These are phyloP conservation scores for Chrysaora quinquecirrha DNA, from an alignment of 30 jellyfish, hydroid and myxozoan genomes.

Conservation along the genomic window DNA sequence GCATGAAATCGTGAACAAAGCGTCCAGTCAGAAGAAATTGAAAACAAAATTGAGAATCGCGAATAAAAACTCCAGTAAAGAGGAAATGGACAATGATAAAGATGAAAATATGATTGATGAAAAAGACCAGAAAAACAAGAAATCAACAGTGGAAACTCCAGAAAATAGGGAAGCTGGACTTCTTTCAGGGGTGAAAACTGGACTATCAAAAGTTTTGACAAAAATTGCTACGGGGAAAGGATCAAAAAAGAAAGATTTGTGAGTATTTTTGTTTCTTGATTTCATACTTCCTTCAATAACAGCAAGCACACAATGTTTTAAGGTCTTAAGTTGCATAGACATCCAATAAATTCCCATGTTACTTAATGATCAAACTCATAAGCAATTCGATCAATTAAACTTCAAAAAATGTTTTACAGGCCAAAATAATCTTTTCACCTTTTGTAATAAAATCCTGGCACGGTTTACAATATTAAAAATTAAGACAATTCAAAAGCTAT, in stretches of 20 bases:
- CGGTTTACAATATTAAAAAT: too few relatives aligned
- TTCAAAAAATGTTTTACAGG: not conserved
- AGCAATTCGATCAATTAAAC: not conserved
- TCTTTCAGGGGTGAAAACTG: constrained; percentile 4
- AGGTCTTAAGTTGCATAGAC: too few relatives aligned
- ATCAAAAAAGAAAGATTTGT: not conserved
- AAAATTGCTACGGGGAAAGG: not conserved
- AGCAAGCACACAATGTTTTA: not conserved
- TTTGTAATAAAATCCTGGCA: not conserved
- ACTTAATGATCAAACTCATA: too few relatives aligned
- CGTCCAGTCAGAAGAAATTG: not conserved
- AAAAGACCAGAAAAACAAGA: not conserved
- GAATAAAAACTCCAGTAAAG: not conserved
- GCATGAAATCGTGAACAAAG: not conserved
- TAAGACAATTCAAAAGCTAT: too few relatives aligned
- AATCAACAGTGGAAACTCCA: not conserved
- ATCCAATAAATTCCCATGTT: too few relatives aligned
- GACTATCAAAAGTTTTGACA: not conserved
- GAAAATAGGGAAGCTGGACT: not conserved
- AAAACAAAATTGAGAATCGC: not conserved
- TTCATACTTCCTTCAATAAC: too few relatives aligned
- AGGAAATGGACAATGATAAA: not conserved
- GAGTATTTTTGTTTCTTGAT: too few relatives aligned
- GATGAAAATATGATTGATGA: not conserved
- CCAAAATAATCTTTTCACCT: not conserved